phyloP scores from a whole-genome alignment of 2,888 invertebrate species.

The Hirudinaria manillensis region DNA sequence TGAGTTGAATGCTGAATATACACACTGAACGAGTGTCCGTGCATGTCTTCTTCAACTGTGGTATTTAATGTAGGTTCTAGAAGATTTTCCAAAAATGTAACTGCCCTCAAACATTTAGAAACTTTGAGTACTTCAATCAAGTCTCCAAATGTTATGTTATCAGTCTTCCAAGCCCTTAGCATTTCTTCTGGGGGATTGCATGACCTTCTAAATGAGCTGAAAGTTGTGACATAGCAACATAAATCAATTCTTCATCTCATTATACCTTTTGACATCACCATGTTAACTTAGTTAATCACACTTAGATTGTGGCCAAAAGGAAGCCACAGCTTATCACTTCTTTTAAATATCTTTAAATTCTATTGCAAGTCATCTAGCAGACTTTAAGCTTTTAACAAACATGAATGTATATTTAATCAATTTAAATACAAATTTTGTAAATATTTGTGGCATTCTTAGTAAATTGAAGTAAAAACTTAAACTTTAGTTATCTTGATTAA shows the following conservation, averaged over 20 bases:
- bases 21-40: background rate
- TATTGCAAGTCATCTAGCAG: too few relatives aligned
- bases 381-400: conserved; percentile 3
- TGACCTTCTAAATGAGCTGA: conserved; percentile 13
- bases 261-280: too few relatives aligned
- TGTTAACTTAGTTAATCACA: too few relatives aligned
- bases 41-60: too few relatives aligned
- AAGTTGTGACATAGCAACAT: background rate
- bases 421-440: background rate
- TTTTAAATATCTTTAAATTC: too few relatives aligned
- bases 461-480: too few relatives aligned
- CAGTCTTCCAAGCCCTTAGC: conserved; percentile 29
- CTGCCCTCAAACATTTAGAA: conserved; percentile 20
- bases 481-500: too few relatives aligned
- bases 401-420: background rate
- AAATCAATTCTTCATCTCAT: background rate
- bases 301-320: too few relatives aligned
- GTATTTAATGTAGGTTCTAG: background rate
- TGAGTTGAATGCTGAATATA: too few relatives aligned
- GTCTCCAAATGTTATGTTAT: conserved; percentile 26
- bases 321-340: too few relatives aligned
- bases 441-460: too few relatives aligned
- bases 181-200: conserved; percentile 26
- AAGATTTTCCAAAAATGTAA: conserved; percentile 19
- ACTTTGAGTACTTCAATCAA: conserved; percentile 27